Percentiles rank a stretch among this genome's conserved stretches.
Conservation (phyloP, 1,140 invertebrate species). For the Platyura marginata region DNA sequence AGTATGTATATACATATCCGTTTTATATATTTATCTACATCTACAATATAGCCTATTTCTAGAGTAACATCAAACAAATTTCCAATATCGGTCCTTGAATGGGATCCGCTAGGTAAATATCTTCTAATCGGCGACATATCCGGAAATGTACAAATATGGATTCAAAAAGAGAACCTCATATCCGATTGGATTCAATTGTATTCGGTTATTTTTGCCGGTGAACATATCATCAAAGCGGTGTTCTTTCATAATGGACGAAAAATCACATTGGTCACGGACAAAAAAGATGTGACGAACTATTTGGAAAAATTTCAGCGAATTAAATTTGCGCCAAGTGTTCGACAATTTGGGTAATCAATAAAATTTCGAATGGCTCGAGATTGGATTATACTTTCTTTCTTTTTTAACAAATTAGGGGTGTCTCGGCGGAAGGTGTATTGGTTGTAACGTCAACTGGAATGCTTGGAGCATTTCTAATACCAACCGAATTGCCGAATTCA, state of each 20-base stretch:
- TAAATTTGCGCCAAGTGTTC: slow-evolving; percentile 58
- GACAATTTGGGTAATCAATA: slow-evolving; percentile 56
- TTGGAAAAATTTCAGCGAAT: slow-evolving; percentile 68
- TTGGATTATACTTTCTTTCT: slow-evolving; percentile 6
- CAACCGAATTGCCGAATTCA: slow-evolving; percentile 22
- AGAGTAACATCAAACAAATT: slow-evolving; percentile 29
- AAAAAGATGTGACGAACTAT: slow-evolving; percentile 54
- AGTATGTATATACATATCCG: slow-evolving; percentile 33
- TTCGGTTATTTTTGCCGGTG: slow-evolving; percentile 36
- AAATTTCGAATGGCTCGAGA: neutral
- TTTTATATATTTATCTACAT: slow-evolving; percentile 8
- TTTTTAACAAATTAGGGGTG: no score
- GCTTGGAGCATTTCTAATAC: slow-evolving; percentile 46
- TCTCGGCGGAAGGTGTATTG: slow-evolving; percentile 60
- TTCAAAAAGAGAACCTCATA: slow-evolving; percentile 54
- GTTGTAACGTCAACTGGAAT: slow-evolving; percentile 71
- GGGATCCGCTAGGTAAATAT: slow-evolving; percentile 65
- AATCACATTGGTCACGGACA: slow-evolving; percentile 39
- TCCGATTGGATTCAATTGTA: slow-evolving; percentile 55
- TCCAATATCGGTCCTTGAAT: slow-evolving; percentile 59
- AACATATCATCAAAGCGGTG: slow-evolving; percentile 57
- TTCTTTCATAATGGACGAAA: slow-evolving; percentile 78
- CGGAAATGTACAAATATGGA: slow-evolving; percentile 59
- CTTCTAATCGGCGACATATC: slow-evolving; percentile 54
- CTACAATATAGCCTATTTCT: neutral